Evolutionary conservation across 1,140 invertebrate genomes (phyloP), one percentile per base, ranked within the genome.

Genomic region (Drosophila yakuba): DNA sequence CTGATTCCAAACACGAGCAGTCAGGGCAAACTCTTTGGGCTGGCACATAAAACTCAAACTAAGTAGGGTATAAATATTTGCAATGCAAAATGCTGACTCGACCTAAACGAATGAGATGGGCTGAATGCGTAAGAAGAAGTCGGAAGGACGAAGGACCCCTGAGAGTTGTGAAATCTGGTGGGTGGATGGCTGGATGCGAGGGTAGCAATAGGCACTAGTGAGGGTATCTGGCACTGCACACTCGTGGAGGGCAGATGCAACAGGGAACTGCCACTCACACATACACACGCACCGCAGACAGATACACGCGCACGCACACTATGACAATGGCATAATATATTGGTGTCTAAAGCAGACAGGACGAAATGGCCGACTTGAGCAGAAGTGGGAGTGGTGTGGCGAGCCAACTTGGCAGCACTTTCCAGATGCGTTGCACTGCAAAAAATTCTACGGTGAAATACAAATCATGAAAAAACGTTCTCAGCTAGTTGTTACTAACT

Each of bases 241-340:
- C 58, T 57, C 44, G 47, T 36, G 41, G 41, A 43, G 36, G 25
- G 48, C 41, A 51, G 41, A 66, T 74, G 82, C 82, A 84, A 74
- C 82, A 75, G 82, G 72, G 63, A 80, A 67, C 61, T 57, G 52
- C 48, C 43, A 76, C 61, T 51, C 25, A 67, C 69, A 38, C 66
- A 28, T 12, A 25, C 25, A 48, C 14, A 48, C 23, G 14, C 14
- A 28, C 48, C 48, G 8, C 48, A 35, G 48, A 17, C n/a, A 51
- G 48, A 51, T 14, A 35, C 48, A 32, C 48, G 54, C 58, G 45
- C 72, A 63, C 58, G 56, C 56, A 52, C 48, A 76, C 80, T 44
- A 68, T 44, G 57, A 60, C 72, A 74, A 77, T 74, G 63, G 50
- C 77, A 78, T 78, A 84, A 86, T 83, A 86, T 88, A 86, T 88